These are phyloP conservation scores for Sigmodon hispidus DNA, from an alignment of 2,113 vertebrate genomes.

Conservation along the genomic window DNA sequence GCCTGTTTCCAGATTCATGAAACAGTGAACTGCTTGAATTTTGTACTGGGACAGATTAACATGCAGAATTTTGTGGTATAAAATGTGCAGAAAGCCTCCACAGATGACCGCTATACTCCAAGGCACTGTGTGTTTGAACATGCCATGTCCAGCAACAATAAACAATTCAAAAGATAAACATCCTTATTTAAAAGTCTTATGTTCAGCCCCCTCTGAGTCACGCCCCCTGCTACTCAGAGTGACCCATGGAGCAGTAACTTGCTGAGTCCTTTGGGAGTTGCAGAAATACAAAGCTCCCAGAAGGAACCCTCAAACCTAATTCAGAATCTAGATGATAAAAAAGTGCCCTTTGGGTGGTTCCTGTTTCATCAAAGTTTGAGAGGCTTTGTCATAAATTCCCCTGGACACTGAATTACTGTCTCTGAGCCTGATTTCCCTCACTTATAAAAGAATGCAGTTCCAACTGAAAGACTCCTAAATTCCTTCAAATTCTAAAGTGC, in stretches of 20 bases:
- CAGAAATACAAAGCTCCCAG: neutral
- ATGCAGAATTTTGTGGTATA: neutral
- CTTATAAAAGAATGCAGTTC: conserved; percentile 46
- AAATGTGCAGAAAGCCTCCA: neutral
- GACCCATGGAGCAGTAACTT: neutral
- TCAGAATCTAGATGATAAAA: neutral
- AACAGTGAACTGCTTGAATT: neutral
- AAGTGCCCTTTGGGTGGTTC: neutral
- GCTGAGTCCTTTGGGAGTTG: neutral
- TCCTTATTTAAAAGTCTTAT: neutral
- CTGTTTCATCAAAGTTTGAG: neutral
- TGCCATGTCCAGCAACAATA: neutral
- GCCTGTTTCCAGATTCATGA: neutral
- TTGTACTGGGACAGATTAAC: neutral
- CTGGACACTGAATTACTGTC: conserved; percentile 38
- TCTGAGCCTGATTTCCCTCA: neutral
- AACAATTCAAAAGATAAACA: neutral
- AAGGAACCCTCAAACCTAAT: neutral
- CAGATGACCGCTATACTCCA: neutral
- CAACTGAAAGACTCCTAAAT: conserved; percentile 33
- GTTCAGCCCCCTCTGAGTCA: too few relatives aligned
- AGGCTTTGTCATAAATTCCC: neutral
- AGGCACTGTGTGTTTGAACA: neutral
- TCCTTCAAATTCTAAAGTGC: conserved; percentile 51
- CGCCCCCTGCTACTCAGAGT: neutral